A percentile compares a stretch with the other conserved stretches of the same genome.
Conservation (phyloP, 2,888 invertebrate species). For the Drosophila koepferae region DNA sequence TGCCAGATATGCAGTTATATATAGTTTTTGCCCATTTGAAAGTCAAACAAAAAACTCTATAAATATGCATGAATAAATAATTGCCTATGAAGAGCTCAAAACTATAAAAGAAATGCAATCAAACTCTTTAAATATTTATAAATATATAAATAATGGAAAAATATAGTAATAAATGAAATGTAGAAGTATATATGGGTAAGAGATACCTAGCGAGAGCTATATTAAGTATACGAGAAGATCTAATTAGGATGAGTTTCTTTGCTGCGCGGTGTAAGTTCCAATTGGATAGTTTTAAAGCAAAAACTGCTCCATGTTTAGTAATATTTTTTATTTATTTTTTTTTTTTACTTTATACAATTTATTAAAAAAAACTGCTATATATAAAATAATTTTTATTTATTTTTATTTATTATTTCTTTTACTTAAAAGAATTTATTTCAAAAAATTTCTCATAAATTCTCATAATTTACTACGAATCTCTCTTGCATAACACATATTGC, state of each 20-base stretch:
- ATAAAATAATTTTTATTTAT: too few relatives aligned
- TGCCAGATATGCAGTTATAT: slow-evolving; percentile 1
- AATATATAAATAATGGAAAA: not conserved
- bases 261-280: too few relatives aligned
- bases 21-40: slow-evolving; percentile 5
- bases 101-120: not conserved
- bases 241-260: not conserved
- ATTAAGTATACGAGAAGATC: not conserved
- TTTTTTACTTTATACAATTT: too few relatives aligned
- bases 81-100: not conserved
- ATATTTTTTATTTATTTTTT: too few relatives aligned
- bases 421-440: not conserved
- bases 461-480: not conserved
- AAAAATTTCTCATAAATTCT: not conserved
- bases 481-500: not conserved
- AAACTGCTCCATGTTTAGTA: not conserved
- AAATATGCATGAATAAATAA: slow-evolving; percentile 9
- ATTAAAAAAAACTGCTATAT: too few relatives aligned
- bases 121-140: slow-evolving; percentile 17
- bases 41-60: not conserved
- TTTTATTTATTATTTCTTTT: not conserved
- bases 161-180: not conserved
- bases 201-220: not conserved
- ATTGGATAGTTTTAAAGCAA: not conserved
- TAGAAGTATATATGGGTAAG: not conserved